Evolutionary conservation across 2,888 invertebrate genomes (phyloP).

Genomic region (Scaptomyza polygonia): DNA sequence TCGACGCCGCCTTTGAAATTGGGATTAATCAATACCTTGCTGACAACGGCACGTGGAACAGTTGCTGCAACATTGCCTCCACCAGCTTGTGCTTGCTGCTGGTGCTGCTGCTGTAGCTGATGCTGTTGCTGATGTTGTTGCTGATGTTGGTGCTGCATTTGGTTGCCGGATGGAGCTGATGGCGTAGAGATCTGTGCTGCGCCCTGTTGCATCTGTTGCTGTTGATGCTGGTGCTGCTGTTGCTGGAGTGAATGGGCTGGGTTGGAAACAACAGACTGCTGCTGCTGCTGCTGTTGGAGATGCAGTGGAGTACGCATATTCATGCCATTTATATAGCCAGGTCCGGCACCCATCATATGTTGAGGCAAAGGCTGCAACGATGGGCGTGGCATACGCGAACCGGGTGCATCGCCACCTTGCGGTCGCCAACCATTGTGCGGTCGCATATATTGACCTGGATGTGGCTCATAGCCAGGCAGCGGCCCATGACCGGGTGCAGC

Average conservation of each 20-base stretch:
- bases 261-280: conserved; percentile 22
- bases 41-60: conserved; percentile 64
- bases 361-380: conserved; percentile 79
- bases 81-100: conserved; percentile 10
- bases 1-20: conserved; percentile 85
- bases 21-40: conserved; percentile 83
- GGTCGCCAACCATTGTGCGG: conserved; percentile 76
- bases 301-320: conserved; percentile 65
- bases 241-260: conserved; percentile 27
- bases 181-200: conserved; percentile 4
- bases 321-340: conserved; percentile 70
- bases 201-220: conserved; percentile 21
- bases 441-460: conserved; percentile 59
- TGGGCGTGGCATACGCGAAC: conserved; percentile 85
- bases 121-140: conserved; percentile 26
- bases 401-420: conserved; percentile 77
- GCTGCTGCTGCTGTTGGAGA: conserved; percentile 56
- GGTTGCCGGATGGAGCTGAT: background rate
- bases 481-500: conserved; percentile 12
- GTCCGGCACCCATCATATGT: conserved; percentile 58
- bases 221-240: background rate
- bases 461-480: conserved; percentile 58
- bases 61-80: conserved; percentile 14
- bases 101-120: conserved; percentile 16
- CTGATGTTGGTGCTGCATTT: conserved; percentile 4